These are phyloP conservation scores for Polyploca ridens DNA, from an alignment of 2,888 invertebrate genomes.

Conservation along the genomic window DNA sequence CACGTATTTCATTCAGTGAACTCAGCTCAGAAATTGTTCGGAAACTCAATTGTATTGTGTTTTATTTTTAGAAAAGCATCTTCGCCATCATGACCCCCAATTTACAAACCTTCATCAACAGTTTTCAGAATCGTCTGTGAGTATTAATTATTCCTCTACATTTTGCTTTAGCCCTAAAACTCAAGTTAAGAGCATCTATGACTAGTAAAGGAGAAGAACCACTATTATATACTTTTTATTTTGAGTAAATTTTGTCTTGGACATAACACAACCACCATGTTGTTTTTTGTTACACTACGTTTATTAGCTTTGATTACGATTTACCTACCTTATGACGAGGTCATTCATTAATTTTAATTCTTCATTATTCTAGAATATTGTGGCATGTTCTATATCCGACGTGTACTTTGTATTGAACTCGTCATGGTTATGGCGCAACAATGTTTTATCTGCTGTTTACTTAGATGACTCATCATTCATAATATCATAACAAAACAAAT, in stretches of 20 bases:
- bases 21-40: not conserved
- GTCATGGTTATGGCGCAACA: not conserved
- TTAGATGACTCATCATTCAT: not conserved
- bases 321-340: not conserved
- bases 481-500: not conserved
- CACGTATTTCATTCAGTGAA: not conserved
- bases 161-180: not conserved
- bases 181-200: too few species aligned
- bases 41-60: slow-evolving; percentile 4
- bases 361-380: slow-evolving; percentile 34
- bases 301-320: too few species aligned
- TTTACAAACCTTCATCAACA: slow-evolving; percentile 86
- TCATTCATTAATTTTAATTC: slow-evolving; percentile 17
- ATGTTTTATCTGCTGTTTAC: not conserved
- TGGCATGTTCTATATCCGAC: not conserved
- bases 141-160: slow-evolving; percentile 58
- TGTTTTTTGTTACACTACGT: not conserved
- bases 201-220: too few species aligned
- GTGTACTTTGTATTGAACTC: not conserved
- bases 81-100: slow-evolving; percentile 83
- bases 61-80: slow-evolving; percentile 17
- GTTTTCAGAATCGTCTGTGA: slow-evolving; percentile 89
- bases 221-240: too few species aligned
- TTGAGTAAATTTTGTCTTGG: too few species aligned
- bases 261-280: too few species aligned